Base-by-base conservation (phyloP, 2,113 vertebrate species). In the Oryzias woworae region DNA sequence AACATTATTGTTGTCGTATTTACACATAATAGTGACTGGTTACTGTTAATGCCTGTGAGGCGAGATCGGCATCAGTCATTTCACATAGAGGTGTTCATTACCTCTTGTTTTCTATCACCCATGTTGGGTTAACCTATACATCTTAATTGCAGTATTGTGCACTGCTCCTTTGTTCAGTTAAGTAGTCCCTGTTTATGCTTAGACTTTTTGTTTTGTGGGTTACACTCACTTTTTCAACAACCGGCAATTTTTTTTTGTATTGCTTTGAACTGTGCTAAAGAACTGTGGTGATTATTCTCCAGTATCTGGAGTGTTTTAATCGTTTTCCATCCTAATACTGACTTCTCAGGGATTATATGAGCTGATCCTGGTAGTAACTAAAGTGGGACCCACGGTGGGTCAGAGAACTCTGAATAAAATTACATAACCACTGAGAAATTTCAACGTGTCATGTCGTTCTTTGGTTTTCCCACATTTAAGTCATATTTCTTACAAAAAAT, bases 101-200 rank as follows among this genome's bases (percentile, higher is more conserved):
- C 59, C 57, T 90, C 86, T 20, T 85, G 92, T 94, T 91, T 88
- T 80, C 80, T 69, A 88, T 94, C 80, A 91, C 97, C 95, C 97
- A 99, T 89, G 97, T 89, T 99, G 97, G 96, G 97, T 88, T 75
- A 69, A 13, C 50, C 64, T 96, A 94, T 96, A 94, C 85, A 95
- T 94, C 90, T 49, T 82, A 86, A 94, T 90, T 81, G 78, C 96
- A 95, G 97, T 98, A 94, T 92, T 96, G 89, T 95, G 91, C 95
- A 97, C 95, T 96, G 95, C 93, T 87, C 78, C 66, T 83, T 82
- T 78, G 82, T 74, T 77, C 47, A 66, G 73, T 83, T 66, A 54
- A 22, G 75, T 80, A 87, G 80, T 64, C 61, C 79, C 66, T 87
- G 81, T 84, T 73, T 71, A 88, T 78, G 84, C 82, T 82, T 90